A percentile compares a stretch with the other conserved stretches of the same genome.
These are phyloP conservation scores for Scomber scombrus DNA, from an alignment of 2,113 vertebrate species.

Conservation along the genomic window DNA sequence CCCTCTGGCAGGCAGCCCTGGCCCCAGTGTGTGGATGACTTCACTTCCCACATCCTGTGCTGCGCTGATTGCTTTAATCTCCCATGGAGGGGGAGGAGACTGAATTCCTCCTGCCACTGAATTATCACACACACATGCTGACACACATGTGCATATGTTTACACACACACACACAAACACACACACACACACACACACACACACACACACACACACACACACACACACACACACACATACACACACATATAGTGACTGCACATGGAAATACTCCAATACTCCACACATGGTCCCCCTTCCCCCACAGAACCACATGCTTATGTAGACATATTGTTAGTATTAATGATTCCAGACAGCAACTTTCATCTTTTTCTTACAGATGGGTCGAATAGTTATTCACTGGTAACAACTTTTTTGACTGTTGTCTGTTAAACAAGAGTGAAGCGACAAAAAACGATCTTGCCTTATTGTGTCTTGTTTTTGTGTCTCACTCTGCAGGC, in stretches of 20 bases:
- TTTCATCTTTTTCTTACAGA: constrained; percentile 32
- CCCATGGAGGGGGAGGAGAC: constrained; percentile 65
- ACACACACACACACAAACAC: constrained; percentile 31
- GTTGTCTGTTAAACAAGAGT: constrained; percentile 21
- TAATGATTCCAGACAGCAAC: constrained; percentile 14
- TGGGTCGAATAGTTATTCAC: neutral
- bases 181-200: constrained; percentile 49
- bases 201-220: constrained; percentile 46
- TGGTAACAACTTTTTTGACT: neutral
- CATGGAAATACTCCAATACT: constrained; percentile 7
- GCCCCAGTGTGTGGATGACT: constrained; percentile 82
- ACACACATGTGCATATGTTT: constrained; percentile 53
- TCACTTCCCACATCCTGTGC: constrained; percentile 87
- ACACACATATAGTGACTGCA: constrained; percentile 31
- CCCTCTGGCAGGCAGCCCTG: constrained; percentile 67
- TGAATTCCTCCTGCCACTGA: constrained; percentile 77
- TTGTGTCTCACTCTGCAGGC: constrained; percentile 82
- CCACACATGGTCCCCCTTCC: neutral
- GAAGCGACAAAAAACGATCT: neutral
- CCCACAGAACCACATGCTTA: constrained; percentile 14
- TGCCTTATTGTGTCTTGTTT: neutral
- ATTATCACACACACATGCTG: constrained; percentile 63
- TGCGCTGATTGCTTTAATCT: constrained; percentile 82
- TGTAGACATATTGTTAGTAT: constrained; percentile 5
- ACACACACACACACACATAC: constrained; percentile 44